Evolutionary conservation across 2,113 vertebrate genomes (phyloP), one percentile per base, ranked within the genome.

Genomic region (Rhineura floridana): DNA sequence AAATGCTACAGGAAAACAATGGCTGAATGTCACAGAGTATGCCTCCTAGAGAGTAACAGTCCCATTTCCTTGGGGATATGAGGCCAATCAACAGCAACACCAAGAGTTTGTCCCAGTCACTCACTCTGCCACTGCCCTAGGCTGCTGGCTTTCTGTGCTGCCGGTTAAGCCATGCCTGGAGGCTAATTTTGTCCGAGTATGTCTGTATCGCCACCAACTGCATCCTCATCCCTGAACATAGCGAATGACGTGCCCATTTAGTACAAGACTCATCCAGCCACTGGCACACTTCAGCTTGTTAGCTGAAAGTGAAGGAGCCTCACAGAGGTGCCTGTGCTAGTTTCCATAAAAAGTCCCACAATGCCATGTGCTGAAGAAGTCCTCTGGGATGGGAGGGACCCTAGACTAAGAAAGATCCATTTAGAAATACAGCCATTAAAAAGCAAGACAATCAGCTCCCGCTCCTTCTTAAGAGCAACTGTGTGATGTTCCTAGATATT

Each of bases 261-360:
- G 76, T 13, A 46, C 2, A 23, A 4, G 12, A 13, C 28, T 81
- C 78, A 52, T 81, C 78, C 50, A 3, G 23, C 84, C 59, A 0
- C 0, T 6, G 0, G 30, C 86, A 25, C 50, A 85, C 62, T 36
- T 17, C 79, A 12, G 50, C 70, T 15, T 6, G 67, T 50, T 62
- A n/a, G n/a, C n/a, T n/a, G n/a, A n/a, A n/a, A n/a, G n/a, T n/a
- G n/a, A n/a, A n/a, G n/a, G n/a, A 48, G 88, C 83, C 21, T 11
- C 5, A 44, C 12, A 55, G 52, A 86, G 19, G 90, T 4, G 85
- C 62, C 50, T 86, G 0, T 5, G 0, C n/a, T 1, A 46, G 30
- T 6, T 1, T 25, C 90, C 89, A 65, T 4, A 84, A 90, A 52
- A 12, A 2, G 85, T 79, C 87, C 85, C 87, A n/a, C 50, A 80